These are phyloP conservation scores for Philopedon plagiatum DNA, from an alignment of 2,888 invertebrate genomes.

Conservation along the genomic window DNA sequence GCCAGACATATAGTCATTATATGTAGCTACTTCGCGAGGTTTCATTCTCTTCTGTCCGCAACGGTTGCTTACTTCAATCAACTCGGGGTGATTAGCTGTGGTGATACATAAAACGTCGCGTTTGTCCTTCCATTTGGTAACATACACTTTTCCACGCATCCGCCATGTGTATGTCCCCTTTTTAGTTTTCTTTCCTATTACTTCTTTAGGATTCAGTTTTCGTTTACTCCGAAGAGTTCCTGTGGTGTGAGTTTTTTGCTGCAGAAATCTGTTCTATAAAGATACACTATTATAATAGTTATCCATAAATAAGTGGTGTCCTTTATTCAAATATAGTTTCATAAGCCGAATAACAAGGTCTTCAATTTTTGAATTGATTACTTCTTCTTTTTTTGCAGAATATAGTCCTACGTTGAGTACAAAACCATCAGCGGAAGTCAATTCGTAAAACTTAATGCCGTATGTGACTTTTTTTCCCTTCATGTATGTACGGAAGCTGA, in stretches of 20 bases:
- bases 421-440: slow-evolving; percentile 53
- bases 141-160: slow-evolving; percentile 36
- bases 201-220: slow-evolving; percentile 39
- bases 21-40: slow-evolving; percentile 35
- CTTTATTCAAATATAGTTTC: too few relatives aligned
- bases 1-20: too few relatives aligned
- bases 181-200: slow-evolving; percentile 36
- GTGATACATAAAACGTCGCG: slow-evolving; percentile 52
- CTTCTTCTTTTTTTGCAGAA: slow-evolving; percentile 47
- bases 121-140: slow-evolving; percentile 53
- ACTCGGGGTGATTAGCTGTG: slow-evolving; percentile 50
- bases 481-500: slow-evolving; percentile 53
- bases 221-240: slow-evolving; percentile 44
- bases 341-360: not conserved
- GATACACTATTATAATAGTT: too few relatives aligned
- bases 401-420: slow-evolving; percentile 54
- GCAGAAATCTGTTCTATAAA: too few relatives aligned
- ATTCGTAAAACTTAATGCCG: slow-evolving; percentile 55
- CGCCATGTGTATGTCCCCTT: slow-evolving; percentile 40
- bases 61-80: slow-evolving; percentile 44
- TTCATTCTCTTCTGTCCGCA: slow-evolving; percentile 42
- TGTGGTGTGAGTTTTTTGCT: too few relatives aligned
- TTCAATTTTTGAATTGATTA: slow-evolving; percentile 14
- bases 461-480: slow-evolving; percentile 54
- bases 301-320: too few relatives aligned